Conservation (phyloP, 2,113 vertebrate species). For the Cranoglanis bouderius region DNA sequence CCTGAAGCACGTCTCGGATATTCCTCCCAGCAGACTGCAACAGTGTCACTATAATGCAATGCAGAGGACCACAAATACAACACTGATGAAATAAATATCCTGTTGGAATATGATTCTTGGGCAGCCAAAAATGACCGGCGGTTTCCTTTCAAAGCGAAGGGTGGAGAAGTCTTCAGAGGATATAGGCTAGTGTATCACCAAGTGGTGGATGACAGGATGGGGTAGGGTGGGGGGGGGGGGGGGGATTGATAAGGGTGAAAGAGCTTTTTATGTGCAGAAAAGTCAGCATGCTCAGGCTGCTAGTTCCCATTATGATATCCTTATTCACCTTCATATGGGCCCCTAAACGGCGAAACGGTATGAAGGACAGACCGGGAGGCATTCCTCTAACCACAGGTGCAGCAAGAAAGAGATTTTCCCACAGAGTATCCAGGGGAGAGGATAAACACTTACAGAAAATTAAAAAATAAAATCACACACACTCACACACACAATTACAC, state of each 20-base stretch:
- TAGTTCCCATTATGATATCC: slow-evolving; percentile 49
- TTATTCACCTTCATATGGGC: slow-evolving; percentile 19
- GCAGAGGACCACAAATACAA: slow-evolving; percentile 6
- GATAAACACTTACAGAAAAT: neutral
- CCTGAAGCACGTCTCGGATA: neutral
- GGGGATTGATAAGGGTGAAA: slow-evolving; percentile 29
- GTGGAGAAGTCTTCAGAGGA: slow-evolving; percentile 42
- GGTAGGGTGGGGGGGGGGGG: neutral
- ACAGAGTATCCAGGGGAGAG: slow-evolving; percentile 23
- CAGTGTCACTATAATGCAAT: slow-evolving; percentile 40
- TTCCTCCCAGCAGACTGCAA: slow-evolving; percentile 29
- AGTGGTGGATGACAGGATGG: neutral
- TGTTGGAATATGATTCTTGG: slow-evolving; percentile 34
- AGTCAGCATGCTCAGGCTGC: slow-evolving; percentile 32
- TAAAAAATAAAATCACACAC: neutral
- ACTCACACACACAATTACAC: neutral
- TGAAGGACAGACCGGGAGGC: slow-evolving; percentile 17
- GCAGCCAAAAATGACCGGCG: slow-evolving; percentile 34
- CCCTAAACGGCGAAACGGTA: neutral
- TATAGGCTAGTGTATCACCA: slow-evolving; percentile 29
- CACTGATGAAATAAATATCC: slow-evolving; percentile 44
- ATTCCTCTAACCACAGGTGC: slow-evolving; percentile 54
- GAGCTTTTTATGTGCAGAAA: slow-evolving; percentile 43
- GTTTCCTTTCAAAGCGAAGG: slow-evolving; percentile 43
- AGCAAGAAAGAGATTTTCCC: slow-evolving; percentile 41